Evolutionary conservation across 2,888 invertebrate species (phyloP).

Genomic region (Muschampia plurimacula): DNA sequence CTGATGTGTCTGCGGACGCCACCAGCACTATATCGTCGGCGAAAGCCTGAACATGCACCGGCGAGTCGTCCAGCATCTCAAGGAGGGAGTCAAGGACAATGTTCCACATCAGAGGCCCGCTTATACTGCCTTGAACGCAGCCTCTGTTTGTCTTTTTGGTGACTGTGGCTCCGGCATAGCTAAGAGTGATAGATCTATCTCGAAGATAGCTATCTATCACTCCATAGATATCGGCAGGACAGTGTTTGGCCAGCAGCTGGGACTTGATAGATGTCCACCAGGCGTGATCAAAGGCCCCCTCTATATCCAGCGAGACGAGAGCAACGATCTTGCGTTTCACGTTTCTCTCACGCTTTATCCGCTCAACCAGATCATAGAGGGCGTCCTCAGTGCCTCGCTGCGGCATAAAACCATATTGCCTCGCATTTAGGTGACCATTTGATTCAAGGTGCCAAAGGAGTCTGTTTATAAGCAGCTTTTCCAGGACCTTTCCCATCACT

Average conservation of each 20-base stretch:
- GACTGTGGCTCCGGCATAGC: background rate
- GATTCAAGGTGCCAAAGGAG: slow-evolving; percentile 22
- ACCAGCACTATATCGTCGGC: background rate
- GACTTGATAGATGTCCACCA: background rate
- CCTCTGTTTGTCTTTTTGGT: background rate
- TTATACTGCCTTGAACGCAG: slow-evolving; percentile 17
- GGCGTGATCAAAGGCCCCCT: background rate
- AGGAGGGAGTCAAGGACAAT: slow-evolving; percentile 19
- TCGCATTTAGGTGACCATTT: background rate
- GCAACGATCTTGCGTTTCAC: background rate
- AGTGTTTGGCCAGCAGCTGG: background rate
- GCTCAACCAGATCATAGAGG: background rate
- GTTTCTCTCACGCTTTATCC: background rate
- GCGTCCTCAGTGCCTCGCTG: too few species aligned
- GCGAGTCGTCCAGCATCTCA: background rate
- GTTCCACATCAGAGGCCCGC: slow-evolving; percentile 26
- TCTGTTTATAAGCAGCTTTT: slow-evolving; percentile 37
- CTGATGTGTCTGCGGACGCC: background rate
- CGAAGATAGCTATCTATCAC: background rate
- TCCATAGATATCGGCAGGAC: background rate
- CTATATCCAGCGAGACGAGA: background rate
- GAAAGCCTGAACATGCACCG: too few species aligned
- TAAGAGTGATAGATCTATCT: background rate
- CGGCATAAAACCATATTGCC: too few species aligned
- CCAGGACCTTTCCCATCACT: slow-evolving; percentile 43